These are phyloP conservation scores for Stegodyphus dumicola DNA, from an alignment of 1,140 invertebrate species.

Conservation along the genomic window DNA sequence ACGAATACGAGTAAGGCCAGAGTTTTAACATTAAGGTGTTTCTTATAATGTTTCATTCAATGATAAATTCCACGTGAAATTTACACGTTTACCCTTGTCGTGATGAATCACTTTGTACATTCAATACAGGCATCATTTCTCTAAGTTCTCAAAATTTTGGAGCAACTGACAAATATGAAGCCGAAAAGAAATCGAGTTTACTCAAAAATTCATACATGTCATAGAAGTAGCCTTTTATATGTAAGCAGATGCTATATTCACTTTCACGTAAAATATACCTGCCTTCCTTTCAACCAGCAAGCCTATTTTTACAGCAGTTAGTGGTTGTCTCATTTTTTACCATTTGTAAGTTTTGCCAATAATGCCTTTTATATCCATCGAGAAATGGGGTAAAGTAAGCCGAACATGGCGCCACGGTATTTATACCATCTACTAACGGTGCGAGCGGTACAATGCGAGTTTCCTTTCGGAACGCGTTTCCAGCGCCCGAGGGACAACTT, in stretches of 20 bases:
- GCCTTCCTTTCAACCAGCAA: constrained; percentile 1
- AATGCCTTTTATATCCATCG: constrained; percentile 11
- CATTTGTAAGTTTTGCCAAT: constrained; percentile 43
- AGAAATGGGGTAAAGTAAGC: constrained; percentile 41
- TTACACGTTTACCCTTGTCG: no score
- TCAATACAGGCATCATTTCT: no score
- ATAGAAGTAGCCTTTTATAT: constrained; percentile 31
- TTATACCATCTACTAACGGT: constrained; percentile 24
- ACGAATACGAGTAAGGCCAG: no score
- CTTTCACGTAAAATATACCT: constrained; percentile 33
- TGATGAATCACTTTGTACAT: no score
- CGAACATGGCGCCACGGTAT: constrained; percentile 4
- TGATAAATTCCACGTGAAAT: no score
- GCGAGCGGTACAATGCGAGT: not conserved
- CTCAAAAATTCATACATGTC: constrained; percentile 49
- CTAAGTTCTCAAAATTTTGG: no score
- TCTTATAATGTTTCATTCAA: no score
- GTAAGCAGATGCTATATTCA: not conserved
- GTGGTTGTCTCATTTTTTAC: constrained; percentile 32
- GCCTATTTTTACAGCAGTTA: constrained; percentile 2
- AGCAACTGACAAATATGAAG: not conserved
- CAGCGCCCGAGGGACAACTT: constrained; percentile 44
- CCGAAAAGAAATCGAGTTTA: constrained; percentile 23
- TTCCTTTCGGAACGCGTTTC: constrained; percentile 3
- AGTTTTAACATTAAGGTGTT: no score